Base-by-base conservation (phyloP, 2,797 vertebrate species). In the Sebastes dallii region DNA sequence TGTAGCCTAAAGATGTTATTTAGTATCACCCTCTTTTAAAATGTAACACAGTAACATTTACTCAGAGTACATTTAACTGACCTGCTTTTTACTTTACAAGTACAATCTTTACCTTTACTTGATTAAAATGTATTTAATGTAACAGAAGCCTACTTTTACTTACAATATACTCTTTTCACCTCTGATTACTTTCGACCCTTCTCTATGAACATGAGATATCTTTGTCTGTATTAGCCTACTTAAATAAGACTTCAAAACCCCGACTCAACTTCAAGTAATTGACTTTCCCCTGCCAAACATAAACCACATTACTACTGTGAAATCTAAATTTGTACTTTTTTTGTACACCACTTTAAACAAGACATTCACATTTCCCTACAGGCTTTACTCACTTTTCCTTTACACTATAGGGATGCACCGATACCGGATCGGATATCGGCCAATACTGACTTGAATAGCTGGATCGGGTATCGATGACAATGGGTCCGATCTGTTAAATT, bases 261-360 rank as follows among this genome's bases (percentile, higher is more conserved):
- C 6, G 5, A n/a, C 18, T 32, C 2, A 10, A 46, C 52, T 12
- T 11, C 6, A 56, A 36, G 18, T 8, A 22, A 61, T 29, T 20
- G 22, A 10, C 32, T 32, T 32, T 10, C 32, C 32, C 8, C 32
- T 32, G 34, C 27, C 46, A 36, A 22, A 27, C 11, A 27, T 11
- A 27, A 56, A 18, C 22, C 46, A 14, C 14, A 60, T 25, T 55
- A 36, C 8, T 42, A 22, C 20, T 42, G 34, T 30, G 1, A 32
- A 60, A 66, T 73, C 29, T 82, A 50, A 54, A 81, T 59, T n/a
- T 60, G 10, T 13, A 68, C 4, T 62, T 81, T 76, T 34, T 14
- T 36, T 36, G 39, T 42, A 42, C 16, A 1, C 3, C 14, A n/a
- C n/a, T 62, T 69, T 22, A 12, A 69, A 65, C 22, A 2, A 62